Percentiles rank a stretch among this genome's conserved stretches.
These are phyloP conservation scores for Typhlichthys eigenmanni DNA, from an alignment of 2,797 vertebrate species.

Conservation along the genomic window DNA sequence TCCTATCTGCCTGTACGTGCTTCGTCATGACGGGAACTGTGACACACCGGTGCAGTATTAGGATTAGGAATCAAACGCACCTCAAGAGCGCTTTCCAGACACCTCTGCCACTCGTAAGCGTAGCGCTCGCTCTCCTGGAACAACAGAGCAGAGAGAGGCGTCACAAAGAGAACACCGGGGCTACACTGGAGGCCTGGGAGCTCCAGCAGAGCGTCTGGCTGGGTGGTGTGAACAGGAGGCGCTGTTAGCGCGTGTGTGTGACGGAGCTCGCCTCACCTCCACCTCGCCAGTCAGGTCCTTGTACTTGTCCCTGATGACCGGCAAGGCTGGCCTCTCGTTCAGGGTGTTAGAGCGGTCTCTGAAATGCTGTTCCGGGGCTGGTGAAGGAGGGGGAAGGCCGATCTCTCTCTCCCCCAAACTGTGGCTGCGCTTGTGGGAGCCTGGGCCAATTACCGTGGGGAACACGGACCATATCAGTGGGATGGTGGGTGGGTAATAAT, in stretches of 20 bases:
- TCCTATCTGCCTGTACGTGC: too few relatives aligned
- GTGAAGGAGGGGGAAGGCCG: conserved; percentile 81
- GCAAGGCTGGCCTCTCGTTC: conserved; percentile 90
- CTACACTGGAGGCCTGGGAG: neutral
- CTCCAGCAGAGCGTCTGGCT: neutral
- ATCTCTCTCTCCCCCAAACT: conserved; percentile 97
- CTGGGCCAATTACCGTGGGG: conserved; percentile 76
- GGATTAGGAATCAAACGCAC: conserved; percentile 73
- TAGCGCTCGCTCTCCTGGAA: conserved; percentile 95
- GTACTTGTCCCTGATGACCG: conserved; percentile 98
- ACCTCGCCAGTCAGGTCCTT: conserved; percentile 97
- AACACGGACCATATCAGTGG: neutral
- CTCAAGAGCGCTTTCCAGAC: conserved; percentile 91
- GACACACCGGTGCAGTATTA: neutral
- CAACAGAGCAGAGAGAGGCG: conserved; percentile 22
- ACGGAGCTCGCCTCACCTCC: conserved; percentile 81
- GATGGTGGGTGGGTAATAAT: too few relatives aligned
- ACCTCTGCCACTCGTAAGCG: conserved; percentile 96
- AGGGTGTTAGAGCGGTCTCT: conserved; percentile 93
- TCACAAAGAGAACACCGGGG: neutral
- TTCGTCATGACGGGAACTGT: neutral
- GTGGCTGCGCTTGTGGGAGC: conserved; percentile 95
- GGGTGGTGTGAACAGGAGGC: neutral
- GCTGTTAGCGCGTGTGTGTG: neutral
- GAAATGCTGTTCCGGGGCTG: conserved; percentile 87